Percentiles rank a stretch among this genome's conserved stretches.
Evolutionary conservation across 1,140 invertebrate species (phyloP).

Genomic region (Drosophila leontia): DNA sequence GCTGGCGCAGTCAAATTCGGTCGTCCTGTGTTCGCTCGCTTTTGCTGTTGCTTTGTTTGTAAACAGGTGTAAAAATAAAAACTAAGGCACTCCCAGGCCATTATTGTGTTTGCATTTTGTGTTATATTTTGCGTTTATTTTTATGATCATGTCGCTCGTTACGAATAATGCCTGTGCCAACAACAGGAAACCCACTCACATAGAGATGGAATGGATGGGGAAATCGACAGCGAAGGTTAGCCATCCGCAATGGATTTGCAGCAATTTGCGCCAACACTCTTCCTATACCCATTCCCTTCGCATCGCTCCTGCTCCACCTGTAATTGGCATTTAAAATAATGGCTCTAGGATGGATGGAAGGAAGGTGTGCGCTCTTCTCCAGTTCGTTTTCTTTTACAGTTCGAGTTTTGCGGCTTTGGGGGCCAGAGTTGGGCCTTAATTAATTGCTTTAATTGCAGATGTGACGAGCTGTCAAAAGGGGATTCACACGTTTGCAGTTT

Average conservation of each 20-base stretch:
- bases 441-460: slow-evolving; percentile 72
- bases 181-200: slow-evolving; percentile 31
- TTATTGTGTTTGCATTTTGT: slow-evolving; percentile 71
- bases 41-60: slow-evolving; percentile 56
- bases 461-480: slow-evolving; percentile 41
- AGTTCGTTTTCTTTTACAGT: slow-evolving; percentile 31
- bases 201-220: slow-evolving; percentile 7
- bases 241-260: slow-evolving; percentile 69
- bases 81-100: slow-evolving; percentile 73
- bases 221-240: slow-evolving; percentile 28
- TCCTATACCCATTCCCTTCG: slow-evolving; percentile 18
- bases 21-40: slow-evolving; percentile 24
- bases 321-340: slow-evolving; percentile 75
- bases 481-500: slow-evolving; percentile 46
- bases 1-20: slow-evolving; percentile 72
- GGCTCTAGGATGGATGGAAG: slow-evolving; percentile 10
- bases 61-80: slow-evolving; percentile 84
- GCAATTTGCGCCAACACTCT: slow-evolving; percentile 63
- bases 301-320: slow-evolving; percentile 41
- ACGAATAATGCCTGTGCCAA: slow-evolving; percentile 76
- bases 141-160: slow-evolving; percentile 83
- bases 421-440: slow-evolving; percentile 42
- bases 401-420: slow-evolving; percentile 1
- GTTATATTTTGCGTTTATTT: slow-evolving; percentile 82
- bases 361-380: slow-evolving; percentile 1